These are phyloP conservation scores for Ostrea edulis DNA, from an alignment of 1,140 invertebrate species.

Conservation along the genomic window DNA sequence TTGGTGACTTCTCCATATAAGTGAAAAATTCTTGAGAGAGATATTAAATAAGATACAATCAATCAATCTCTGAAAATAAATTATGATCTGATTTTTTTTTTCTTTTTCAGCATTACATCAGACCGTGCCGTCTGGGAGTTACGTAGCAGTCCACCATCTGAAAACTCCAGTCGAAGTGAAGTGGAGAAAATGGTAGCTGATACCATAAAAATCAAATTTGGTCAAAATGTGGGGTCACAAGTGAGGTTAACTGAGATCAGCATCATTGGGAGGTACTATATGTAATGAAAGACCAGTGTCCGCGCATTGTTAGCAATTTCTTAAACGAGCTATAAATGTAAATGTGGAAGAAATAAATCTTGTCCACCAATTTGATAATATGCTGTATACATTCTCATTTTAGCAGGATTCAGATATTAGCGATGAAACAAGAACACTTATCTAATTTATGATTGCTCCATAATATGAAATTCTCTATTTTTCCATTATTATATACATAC, in stretches of 20 bases:
- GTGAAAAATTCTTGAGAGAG: too few species aligned
- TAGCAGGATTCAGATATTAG: too few species aligned
- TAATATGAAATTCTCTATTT: too few species aligned
- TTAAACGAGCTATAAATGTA: not conserved
- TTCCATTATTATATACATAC: too few species aligned
- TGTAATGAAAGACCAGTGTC: not conserved
- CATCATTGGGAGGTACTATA: not conserved
- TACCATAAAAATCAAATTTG: not conserved
- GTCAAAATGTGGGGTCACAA: not conserved
- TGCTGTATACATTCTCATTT: too few species aligned
- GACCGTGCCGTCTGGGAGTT: not conserved
- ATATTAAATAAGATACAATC: too few species aligned
- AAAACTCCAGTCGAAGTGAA: constrained; percentile 2
- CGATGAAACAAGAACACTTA: too few species aligned
- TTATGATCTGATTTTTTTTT: not conserved
- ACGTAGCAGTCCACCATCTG: not conserved
- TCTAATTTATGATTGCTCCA: too few species aligned
- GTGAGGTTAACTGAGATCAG: not conserved
- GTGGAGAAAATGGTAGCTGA: constrained; percentile 5
- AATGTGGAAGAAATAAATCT: not conserved
- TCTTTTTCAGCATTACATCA: not conserved
- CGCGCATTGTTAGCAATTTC: not conserved
- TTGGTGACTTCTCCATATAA: too few species aligned
- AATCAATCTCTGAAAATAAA: too few species aligned
- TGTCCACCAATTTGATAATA: not conserved